Percentiles rank a stretch among this genome's conserved stretches.
phyloP scores from a whole-genome alignment of 2,113 vertebrate species.

The Erinaceus europaeus region DNA sequence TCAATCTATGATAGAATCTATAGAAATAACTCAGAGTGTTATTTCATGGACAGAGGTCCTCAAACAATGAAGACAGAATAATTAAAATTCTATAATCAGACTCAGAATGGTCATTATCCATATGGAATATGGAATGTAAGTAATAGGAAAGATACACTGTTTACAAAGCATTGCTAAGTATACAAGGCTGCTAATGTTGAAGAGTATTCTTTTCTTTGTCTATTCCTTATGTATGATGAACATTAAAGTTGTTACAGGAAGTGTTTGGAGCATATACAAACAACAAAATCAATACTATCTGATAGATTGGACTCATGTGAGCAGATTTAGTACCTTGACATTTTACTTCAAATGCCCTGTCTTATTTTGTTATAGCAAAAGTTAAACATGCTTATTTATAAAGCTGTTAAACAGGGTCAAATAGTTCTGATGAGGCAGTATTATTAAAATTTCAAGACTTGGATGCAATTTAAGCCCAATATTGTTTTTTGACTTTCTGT shows the following conservation, averaged over 20 bases:
- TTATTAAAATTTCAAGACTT: slow-evolving; percentile 6
- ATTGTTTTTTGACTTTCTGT: not conserved
- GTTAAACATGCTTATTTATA: slow-evolving; percentile 21
- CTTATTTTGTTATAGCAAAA: slow-evolving; percentile 22
- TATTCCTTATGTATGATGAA: slow-evolving; percentile 45
- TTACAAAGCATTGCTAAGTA: not conserved
- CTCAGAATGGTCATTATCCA: not conserved
- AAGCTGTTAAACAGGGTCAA: not conserved
- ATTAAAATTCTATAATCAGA: no score
- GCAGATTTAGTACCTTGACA: slow-evolving; percentile 45
- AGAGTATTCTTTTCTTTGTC: not conserved
- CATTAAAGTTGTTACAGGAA: slow-evolving; percentile 52
- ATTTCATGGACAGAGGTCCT: not conserved
- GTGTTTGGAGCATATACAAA: slow-evolving; percentile 29
- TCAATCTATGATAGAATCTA: not conserved
- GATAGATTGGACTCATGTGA: not conserved
- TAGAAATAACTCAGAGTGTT: not conserved
- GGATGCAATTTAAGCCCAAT: not conserved
- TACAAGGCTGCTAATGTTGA: not conserved
- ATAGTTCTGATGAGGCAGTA: not conserved
- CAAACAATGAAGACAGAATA: not conserved
- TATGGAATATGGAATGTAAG: not conserved
- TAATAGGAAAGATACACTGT: slow-evolving; percentile 5
- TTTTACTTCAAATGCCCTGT: slow-evolving; percentile 1
- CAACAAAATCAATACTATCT: slow-evolving; percentile 34